A percentile compares a stretch with the other conserved stretches of the same genome.
phyloP scores from a whole-genome alignment of 2,888 invertebrate species.

The Arrhopalites spinosus region DNA sequence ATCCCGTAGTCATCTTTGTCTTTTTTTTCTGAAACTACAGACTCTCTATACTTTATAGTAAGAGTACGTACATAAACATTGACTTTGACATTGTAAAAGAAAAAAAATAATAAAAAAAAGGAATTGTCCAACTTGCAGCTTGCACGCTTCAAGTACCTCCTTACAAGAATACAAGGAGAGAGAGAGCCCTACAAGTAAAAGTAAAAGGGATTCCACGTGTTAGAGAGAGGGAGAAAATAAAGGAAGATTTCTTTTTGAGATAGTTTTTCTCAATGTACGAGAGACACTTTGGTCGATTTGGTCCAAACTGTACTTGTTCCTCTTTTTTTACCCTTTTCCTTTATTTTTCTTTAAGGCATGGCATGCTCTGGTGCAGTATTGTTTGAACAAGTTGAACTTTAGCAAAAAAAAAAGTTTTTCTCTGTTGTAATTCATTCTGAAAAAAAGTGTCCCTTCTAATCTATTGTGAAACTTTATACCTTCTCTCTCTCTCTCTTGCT shows the following conservation, averaged over 20 bases:
- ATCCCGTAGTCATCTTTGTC: too few relatives aligned
- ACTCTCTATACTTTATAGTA: background rate
- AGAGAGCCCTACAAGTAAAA: background rate
- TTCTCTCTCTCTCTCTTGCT: background rate
- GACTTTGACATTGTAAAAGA: background rate
- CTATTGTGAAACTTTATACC: background rate
- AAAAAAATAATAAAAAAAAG: too few relatives aligned
- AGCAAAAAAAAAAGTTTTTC: background rate
- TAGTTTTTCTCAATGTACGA: background rate
- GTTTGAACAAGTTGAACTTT: background rate
- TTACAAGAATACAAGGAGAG: too few relatives aligned
- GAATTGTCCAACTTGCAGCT: too few relatives aligned
- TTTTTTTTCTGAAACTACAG: background rate
- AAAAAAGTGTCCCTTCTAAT: constrained; percentile 15
- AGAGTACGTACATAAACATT: background rate
- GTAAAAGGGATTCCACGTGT: background rate
- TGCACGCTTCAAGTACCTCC: too few relatives aligned
- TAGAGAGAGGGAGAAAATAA: background rate
- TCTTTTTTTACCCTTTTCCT: background rate
- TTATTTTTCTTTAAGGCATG: background rate
- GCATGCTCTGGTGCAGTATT: background rate
- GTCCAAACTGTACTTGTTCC: background rate
- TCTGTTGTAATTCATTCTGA: constrained; percentile 4
- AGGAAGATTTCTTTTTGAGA: background rate
- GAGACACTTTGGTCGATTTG: background rate